Conservation (phyloP, 2,113 vertebrate species). For the Saccopteryx bilineata region DNA sequence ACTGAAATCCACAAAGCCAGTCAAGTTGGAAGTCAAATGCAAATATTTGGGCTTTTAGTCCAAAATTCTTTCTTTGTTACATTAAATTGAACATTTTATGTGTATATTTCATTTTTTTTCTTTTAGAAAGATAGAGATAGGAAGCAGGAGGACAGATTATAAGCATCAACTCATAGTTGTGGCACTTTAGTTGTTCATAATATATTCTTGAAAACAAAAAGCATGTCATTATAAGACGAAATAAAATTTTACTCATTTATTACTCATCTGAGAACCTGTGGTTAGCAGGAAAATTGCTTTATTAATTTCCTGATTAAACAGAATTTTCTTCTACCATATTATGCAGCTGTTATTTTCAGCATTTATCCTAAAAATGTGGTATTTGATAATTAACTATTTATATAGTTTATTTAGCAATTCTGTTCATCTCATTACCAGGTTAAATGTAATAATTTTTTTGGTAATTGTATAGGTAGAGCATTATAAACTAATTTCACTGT, state of each 20-base stretch:
- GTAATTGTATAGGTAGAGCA: background rate
- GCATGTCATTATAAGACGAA: background rate
- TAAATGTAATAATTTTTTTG: conserved; percentile 54
- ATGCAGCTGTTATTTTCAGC: conserved; percentile 57
- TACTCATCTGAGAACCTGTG: background rate
- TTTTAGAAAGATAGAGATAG: too few relatives aligned
- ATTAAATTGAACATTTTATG: background rate
- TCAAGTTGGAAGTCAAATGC: background rate
- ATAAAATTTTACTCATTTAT: conserved; percentile 24
- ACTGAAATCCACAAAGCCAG: background rate
- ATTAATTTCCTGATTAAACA: conserved; percentile 61
- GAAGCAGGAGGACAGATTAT: too few relatives aligned
- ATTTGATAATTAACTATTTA: conserved; percentile 61
- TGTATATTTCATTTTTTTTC: too few relatives aligned
- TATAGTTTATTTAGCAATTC: conserved; percentile 54
- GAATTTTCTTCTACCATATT: conserved; percentile 36
- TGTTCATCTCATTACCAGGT: conserved; percentile 6
- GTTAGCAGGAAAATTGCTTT: conserved; percentile 27
- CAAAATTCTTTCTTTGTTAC: conserved; percentile 16
- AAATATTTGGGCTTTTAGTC: conserved; percentile 7
- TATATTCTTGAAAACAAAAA: conserved; percentile 22
- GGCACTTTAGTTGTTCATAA: background rate
- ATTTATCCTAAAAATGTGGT: conserved; percentile 33
- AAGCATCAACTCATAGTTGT: too few relatives aligned
- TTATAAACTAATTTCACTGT: conserved; percentile 33